These are phyloP conservation scores for Tupaia chinensis DNA, from an alignment of 2,113 vertebrate species.

Conservation along the genomic window DNA sequence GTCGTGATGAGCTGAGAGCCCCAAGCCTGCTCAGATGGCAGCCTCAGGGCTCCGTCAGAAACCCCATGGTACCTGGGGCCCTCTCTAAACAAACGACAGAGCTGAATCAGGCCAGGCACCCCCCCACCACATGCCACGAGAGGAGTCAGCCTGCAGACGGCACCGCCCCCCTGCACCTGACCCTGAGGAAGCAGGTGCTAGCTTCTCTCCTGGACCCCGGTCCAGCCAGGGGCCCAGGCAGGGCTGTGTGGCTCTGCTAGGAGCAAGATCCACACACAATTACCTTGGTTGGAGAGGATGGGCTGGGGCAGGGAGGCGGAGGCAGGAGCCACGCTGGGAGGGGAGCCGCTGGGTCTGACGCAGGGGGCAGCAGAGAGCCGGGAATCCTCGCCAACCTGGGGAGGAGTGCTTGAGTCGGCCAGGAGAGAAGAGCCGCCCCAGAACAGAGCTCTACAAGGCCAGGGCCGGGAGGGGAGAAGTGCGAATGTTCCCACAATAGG, in stretches of 20 bases:
- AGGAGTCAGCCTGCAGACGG: conserved; percentile 21
- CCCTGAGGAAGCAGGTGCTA: neutral
- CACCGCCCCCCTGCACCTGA: neutral
- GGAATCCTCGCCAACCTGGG: conserved; percentile 96
- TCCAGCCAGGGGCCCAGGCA: conserved; percentile 18
- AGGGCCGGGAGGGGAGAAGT: neutral
- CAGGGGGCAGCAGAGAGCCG: conserved; percentile 89
- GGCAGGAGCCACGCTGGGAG: conserved; percentile 86
- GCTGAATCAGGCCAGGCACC: neutral
- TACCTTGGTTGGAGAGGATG: conserved; percentile 98
- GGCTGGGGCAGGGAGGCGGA: conserved; percentile 92
- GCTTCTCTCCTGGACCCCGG: neutral
- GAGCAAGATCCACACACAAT: conserved; percentile 93
- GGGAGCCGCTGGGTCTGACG: conserved; percentile 88
- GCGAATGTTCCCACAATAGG: neutral
- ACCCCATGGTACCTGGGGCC: neutral
- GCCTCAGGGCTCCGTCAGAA: neutral
- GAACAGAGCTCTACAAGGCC: neutral
- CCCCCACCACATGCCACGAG: neutral
- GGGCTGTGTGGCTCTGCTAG: conserved; percentile 81
- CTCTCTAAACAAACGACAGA: conserved; percentile 43
- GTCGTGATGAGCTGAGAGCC: neutral
- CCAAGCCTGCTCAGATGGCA: neutral
- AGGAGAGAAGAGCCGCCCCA: neutral
- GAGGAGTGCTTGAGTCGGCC: conserved; percentile 84